These are phyloP conservation scores for Drosophila pullipes DNA, from an alignment of 2,888 invertebrate species.

Conservation along the genomic window DNA sequence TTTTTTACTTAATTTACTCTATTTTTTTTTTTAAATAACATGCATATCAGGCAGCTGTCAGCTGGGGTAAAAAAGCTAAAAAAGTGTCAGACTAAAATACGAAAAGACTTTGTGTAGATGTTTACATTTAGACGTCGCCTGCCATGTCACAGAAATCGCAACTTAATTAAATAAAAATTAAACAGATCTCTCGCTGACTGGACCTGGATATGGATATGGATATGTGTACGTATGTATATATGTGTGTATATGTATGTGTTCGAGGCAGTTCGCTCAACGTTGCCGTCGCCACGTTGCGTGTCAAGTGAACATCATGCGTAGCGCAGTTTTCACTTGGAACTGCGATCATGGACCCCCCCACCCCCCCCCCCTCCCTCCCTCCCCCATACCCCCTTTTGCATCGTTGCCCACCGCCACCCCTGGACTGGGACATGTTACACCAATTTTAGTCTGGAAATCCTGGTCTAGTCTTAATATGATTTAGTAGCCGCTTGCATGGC, in stretches of 20 bases:
- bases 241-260: slow-evolving; percentile 13
- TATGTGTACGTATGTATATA: neutral
- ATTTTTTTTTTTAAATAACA: slow-evolving; percentile 2
- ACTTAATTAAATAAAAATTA: slow-evolving; percentile 81
- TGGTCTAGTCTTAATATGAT: slow-evolving; percentile 83
- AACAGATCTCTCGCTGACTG: slow-evolving; percentile 71
- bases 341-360: neutral
- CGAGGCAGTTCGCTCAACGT: slow-evolving; percentile 31
- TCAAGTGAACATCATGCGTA: slow-evolving; percentile 84
- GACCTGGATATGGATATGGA: slow-evolving; percentile 18
- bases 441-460: slow-evolving; percentile 79
- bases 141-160: slow-evolving; percentile 69
- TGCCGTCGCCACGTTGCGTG: slow-evolving; percentile 76
- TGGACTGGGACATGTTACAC: slow-evolving; percentile 70
- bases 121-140: slow-evolving; percentile 74
- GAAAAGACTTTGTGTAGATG: slow-evolving; percentile 54
- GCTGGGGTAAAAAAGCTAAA: slow-evolving; percentile 9
- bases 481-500: slow-evolving; percentile 82
- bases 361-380: no score
- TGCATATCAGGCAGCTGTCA: slow-evolving; percentile 57
- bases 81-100: slow-evolving; percentile 42
- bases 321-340: slow-evolving; percentile 61
- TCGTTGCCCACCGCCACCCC: neutral
- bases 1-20: neutral
- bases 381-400: neutral